phyloP scores from a whole-genome alignment of 2,113 vertebrate genomes.

The Platichthys stellatus region DNA sequence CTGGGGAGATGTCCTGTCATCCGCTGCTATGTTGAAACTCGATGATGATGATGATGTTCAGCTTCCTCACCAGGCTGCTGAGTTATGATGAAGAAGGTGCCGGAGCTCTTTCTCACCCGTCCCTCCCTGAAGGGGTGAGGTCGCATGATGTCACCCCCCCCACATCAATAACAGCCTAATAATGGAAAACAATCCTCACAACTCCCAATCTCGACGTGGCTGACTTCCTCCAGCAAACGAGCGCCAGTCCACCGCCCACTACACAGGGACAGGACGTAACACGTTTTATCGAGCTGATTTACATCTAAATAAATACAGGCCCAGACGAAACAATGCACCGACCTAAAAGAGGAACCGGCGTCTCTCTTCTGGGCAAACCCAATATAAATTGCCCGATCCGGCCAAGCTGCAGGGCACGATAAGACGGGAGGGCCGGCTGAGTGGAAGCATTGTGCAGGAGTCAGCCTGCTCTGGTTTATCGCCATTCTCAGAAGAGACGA shows the following conservation, averaged over 20 bases:
- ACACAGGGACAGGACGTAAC: constrained; percentile 91
- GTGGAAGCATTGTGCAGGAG: constrained; percentile 60
- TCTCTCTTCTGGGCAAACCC: constrained; percentile 81
- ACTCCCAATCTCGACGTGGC: constrained; percentile 83
- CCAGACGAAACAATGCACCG: constrained; percentile 91
- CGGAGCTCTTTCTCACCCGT: constrained; percentile 14
- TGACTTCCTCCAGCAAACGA: constrained; percentile 85
- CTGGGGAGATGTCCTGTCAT: too few species aligned
- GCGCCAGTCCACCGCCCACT: constrained; percentile 74
- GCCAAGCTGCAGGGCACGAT: constrained; percentile 80
- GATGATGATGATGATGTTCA: background rate
- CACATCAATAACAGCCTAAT: constrained; percentile 69
- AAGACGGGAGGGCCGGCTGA: constrained; percentile 72
- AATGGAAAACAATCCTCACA: constrained; percentile 81
- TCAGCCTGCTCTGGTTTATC: constrained; percentile 36
- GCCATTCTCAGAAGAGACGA: constrained; percentile 28
- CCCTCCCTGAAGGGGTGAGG: constrained; percentile 47
- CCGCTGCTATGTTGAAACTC: too few species aligned
- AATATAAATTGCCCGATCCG: constrained; percentile 83
- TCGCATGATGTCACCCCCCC: constrained; percentile 78
- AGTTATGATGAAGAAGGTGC: constrained; percentile 59
- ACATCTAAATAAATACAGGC: constrained; percentile 92
- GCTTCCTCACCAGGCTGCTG: background rate
- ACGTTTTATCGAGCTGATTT: constrained; percentile 91
- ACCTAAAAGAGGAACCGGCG: constrained; percentile 83